Conservation (phyloP, 2,797 vertebrate species). For the Bradypodion ventrale region DNA sequence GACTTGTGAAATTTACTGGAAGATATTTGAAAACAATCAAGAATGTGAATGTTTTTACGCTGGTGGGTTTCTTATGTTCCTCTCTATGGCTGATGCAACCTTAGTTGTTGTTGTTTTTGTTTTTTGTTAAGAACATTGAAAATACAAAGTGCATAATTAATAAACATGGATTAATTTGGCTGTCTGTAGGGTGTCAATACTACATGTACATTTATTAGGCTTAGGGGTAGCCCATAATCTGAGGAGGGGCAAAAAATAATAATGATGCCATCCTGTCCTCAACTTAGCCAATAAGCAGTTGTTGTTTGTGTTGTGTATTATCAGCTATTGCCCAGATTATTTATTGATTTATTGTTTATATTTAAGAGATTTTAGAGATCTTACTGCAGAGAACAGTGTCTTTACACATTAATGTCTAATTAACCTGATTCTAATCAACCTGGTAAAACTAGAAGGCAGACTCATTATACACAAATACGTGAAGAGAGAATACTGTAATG, state of each 20-base stretch:
- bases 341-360: neutral
- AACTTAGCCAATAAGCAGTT: neutral
- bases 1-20: neutral
- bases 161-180: neutral
- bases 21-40: neutral
- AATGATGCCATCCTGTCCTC: too few species aligned
- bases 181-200: neutral
- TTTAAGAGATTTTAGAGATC: neutral
- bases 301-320: neutral
- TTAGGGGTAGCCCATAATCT: too few species aligned
- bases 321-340: neutral
- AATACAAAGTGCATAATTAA: neutral
- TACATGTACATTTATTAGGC: neutral
- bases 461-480: neutral
- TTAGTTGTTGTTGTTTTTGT: neutral
- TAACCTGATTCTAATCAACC: neutral
- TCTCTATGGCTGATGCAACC: neutral
- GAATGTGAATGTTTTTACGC: neutral
- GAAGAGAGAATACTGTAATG: neutral
- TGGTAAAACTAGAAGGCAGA: neutral
- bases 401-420: neutral
- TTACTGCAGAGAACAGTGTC: neutral
- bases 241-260: too few species aligned
- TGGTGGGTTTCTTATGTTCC: neutral
- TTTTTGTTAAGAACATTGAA: neutral